Conservation (phyloP, 2,797 vertebrate genomes). For the Bradypodion pumilum region DNA sequence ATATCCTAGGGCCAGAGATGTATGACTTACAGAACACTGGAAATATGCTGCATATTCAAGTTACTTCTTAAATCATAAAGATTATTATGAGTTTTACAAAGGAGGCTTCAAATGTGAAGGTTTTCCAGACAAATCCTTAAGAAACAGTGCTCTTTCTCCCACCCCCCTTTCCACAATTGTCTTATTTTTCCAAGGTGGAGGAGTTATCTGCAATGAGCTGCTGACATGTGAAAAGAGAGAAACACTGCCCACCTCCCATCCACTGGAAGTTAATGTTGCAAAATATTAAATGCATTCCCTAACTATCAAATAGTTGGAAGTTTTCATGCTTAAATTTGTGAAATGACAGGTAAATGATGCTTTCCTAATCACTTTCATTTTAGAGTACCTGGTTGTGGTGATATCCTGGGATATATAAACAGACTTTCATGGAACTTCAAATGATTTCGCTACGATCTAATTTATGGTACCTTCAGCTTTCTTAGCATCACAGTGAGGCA, state of each 20-base stretch:
- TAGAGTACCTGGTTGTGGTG: slow-evolving; percentile 9
- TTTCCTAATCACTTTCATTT: background rate
- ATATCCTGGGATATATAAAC: background rate
- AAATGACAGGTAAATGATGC: background rate
- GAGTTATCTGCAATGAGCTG: background rate
- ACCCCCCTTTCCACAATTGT: background rate
- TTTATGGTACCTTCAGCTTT: slow-evolving; percentile 16
- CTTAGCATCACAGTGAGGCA: slow-evolving; percentile 3
- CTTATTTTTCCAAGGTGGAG: too few relatives aligned
- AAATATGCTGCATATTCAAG: background rate
- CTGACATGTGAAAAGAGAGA: background rate
- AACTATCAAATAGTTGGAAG: background rate
- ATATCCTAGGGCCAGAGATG: background rate
- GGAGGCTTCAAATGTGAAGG: background rate
- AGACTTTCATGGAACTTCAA: background rate
- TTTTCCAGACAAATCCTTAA: background rate
- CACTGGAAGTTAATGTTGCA: background rate
- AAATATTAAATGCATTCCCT: background rate
- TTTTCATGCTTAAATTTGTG: background rate
- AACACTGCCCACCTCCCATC: background rate
- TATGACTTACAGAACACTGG: too few relatives aligned
- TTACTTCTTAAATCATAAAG: background rate
- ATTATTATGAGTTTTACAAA: background rate
- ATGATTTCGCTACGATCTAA: background rate
- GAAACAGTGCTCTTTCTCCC: background rate